A percentile compares a stretch with the other conserved stretches of the same genome.
Evolutionary conservation across 1,140 invertebrate genomes (phyloP).

Genomic region (Macrobrachium nipponense): DNA sequence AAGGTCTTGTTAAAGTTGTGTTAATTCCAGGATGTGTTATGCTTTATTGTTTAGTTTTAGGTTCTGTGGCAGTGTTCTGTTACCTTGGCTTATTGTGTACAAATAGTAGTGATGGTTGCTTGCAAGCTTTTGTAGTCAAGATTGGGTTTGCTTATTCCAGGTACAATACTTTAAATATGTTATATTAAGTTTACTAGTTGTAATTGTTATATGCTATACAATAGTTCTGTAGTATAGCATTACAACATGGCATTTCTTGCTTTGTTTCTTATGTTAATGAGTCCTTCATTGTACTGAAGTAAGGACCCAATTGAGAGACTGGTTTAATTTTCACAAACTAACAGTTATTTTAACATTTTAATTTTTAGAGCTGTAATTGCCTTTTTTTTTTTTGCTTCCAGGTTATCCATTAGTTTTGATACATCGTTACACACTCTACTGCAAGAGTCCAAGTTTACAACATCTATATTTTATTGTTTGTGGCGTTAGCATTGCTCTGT

Average conservation of each 20-base stretch:
- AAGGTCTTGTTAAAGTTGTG: too few species aligned
- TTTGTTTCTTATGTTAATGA: too few species aligned
- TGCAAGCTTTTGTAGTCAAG: background rate
- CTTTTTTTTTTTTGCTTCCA: slow-evolving; percentile 34
- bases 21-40: too few species aligned
- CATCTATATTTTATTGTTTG: slow-evolving; percentile 43
- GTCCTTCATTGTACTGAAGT: too few species aligned
- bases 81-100: background rate
- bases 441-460: slow-evolving; percentile 37
- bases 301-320: too few species aligned
- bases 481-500: slow-evolving; percentile 55
- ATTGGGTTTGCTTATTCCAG: background rate
- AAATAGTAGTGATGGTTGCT: background rate
- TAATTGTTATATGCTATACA: too few species aligned
- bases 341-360: background rate
- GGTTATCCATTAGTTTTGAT: slow-evolving; percentile 53
- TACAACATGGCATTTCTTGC: too few species aligned
- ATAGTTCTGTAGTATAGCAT: too few species aligned
- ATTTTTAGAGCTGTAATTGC: background rate
- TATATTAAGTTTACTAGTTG: background rate
- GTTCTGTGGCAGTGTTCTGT: too few species aligned
- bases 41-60: too few species aligned
- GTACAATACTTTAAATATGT: background rate
- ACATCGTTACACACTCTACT: slow-evolving; percentile 54
- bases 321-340: too few species aligned